Conservation (phyloP, 2,797 vertebrate species). For the Bovichtus diacanthus region DNA sequence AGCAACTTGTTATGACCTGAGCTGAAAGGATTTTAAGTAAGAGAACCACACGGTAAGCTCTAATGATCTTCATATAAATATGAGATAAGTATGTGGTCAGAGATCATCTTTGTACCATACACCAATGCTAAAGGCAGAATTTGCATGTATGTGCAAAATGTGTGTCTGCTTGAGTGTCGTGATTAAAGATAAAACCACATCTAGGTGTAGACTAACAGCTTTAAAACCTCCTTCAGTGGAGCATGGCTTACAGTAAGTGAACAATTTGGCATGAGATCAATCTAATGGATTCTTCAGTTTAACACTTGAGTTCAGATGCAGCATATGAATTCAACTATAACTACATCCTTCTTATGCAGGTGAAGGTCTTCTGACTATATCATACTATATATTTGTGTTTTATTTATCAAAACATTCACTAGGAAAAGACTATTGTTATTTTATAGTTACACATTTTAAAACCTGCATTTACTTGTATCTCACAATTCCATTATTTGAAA, state of each 20-base stretch:
- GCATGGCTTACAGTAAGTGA: background rate
- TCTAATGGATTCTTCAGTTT: background rate
- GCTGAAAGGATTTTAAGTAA: constrained; percentile 29
- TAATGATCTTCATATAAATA: constrained; percentile 11
- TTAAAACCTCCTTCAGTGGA: constrained; percentile 31
- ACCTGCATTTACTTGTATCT: background rate
- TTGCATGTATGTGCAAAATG: constrained; percentile 45
- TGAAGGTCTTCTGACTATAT: background rate
- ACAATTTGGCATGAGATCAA: constrained; percentile 3
- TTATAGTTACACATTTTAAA: background rate
- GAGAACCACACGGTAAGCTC: constrained; percentile 24
- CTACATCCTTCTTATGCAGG: background rate
- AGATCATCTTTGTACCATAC: constrained; percentile 49
- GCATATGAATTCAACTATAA: constrained; percentile 1
- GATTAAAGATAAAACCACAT: constrained; percentile 47
- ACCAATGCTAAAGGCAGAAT: constrained; percentile 42
- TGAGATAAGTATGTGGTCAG: constrained; percentile 26
- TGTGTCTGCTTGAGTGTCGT: constrained; percentile 23
- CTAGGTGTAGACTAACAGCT: constrained; percentile 42
- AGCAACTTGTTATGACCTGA: constrained; percentile 23
- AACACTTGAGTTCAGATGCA: background rate
- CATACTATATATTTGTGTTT: background rate
- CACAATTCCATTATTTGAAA: background rate
- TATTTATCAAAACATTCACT: background rate
- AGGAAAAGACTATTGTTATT: background rate